phyloP scores from a whole-genome alignment of 2,113 vertebrate species.

The Tragelaphus imberbis region DNA sequence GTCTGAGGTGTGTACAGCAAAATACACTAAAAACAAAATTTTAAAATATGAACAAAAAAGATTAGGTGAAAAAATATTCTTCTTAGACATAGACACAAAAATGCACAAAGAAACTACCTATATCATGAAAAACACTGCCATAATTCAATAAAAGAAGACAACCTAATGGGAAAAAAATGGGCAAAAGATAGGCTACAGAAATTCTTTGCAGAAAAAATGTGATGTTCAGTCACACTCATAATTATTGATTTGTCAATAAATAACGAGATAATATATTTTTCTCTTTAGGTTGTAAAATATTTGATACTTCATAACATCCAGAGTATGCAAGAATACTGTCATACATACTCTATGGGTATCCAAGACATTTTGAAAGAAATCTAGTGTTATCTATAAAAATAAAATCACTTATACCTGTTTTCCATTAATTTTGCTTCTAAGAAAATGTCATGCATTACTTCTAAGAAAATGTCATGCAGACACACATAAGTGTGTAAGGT shows the following conservation, averaged over 20 bases:
- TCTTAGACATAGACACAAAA: background rate
- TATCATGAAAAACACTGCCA: background rate
- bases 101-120: background rate
- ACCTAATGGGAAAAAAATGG: background rate
- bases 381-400: background rate
- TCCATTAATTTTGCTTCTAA: conserved; percentile 17
- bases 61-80: background rate
- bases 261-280: background rate
- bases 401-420: background rate
- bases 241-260: conserved; percentile 1
- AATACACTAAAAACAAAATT: background rate
- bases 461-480: background rate
- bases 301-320: background rate
- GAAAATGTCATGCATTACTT: background rate
- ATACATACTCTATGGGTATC: background rate
- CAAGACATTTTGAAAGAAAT: background rate
- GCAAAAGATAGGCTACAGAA: background rate
- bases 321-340: background rate
- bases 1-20: background rate
- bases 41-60: background rate
- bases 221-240: background rate
- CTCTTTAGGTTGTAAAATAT: background rate
- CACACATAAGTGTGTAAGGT: background rate
- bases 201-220: background rate
- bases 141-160: background rate